Percentiles rank a stretch among this genome's conserved stretches.
These are phyloP conservation scores for Orchesellides sinensis DNA, from an alignment of 2,888 invertebrate genomes.

Conservation along the genomic window DNA sequence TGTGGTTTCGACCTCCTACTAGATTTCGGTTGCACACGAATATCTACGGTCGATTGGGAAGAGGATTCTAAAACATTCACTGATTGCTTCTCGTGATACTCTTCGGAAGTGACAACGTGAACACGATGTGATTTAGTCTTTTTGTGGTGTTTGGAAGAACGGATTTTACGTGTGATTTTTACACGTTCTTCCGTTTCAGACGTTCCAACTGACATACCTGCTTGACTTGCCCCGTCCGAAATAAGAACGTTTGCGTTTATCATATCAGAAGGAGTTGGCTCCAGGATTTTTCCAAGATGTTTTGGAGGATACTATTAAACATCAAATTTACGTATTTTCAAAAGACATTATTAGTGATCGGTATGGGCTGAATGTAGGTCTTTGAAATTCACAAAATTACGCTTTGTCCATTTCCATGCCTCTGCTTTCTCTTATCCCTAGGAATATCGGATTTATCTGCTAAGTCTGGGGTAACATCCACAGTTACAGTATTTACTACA, in stretches of 20 bases:
- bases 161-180: conserved; percentile 6
- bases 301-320: neutral
- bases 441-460: neutral
- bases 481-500: conserved; percentile 40
- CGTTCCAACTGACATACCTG: conserved; percentile 1
- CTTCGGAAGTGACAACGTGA: conserved; percentile 7
- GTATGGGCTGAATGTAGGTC: neutral
- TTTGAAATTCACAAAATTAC: neutral
- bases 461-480: conserved; percentile 43
- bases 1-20: conserved; percentile 10
- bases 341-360: neutral
- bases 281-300: conserved; percentile 27
- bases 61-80: neutral
- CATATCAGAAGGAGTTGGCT: conserved; percentile 53
- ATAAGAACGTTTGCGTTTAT: conserved; percentile 38
- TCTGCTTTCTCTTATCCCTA: neutral
- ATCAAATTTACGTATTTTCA: neutral
- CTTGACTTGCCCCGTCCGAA: conserved; percentile 22
- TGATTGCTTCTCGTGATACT: conserved; percentile 30
- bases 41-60: conserved; percentile 8
- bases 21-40: neutral
- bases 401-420: neutral
- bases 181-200: conserved; percentile 45
- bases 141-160: conserved; percentile 11
- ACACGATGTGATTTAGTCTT: conserved; percentile 21